Conservation (phyloP, 2,797 vertebrate species). For the Sciurus carolinensis region DNA sequence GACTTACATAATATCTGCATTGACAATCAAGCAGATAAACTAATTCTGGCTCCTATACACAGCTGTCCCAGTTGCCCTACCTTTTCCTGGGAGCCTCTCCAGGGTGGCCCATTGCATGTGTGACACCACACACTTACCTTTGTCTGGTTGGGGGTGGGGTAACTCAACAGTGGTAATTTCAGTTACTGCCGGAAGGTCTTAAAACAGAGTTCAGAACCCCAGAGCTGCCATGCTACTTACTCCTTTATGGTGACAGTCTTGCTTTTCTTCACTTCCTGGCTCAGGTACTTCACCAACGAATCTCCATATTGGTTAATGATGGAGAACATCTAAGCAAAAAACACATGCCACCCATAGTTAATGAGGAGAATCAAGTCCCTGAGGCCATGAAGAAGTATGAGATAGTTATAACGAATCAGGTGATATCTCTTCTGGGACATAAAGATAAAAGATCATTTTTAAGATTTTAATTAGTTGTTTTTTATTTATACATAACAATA, state of each 20-base stretch:
- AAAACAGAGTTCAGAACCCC: background rate
- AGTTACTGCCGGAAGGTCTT: background rate
- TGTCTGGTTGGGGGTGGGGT: background rate
- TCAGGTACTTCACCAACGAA: constrained; percentile 89
- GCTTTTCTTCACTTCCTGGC: constrained; percentile 83
- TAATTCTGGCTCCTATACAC: background rate
- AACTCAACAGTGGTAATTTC: background rate
- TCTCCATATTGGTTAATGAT: constrained; percentile 92
- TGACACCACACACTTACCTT: background rate
- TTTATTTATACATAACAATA: too few relatives aligned
- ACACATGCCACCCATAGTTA: background rate
- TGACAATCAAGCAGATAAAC: background rate
- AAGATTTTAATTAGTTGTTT: too few relatives aligned
- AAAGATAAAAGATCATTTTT: background rate
- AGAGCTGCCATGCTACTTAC: background rate
- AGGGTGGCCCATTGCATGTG: background rate
- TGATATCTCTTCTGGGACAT: background rate
- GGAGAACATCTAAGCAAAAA: constrained; percentile 74
- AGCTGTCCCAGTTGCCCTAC: background rate
- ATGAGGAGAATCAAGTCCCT: background rate
- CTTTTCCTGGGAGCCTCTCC: background rate
- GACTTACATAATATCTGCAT: background rate
- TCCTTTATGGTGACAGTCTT: constrained; percentile 40
- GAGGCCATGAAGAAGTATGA: background rate
- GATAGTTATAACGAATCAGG: background rate